These are phyloP conservation scores for Lepus townsendii DNA, from an alignment of 2,797 vertebrate species.

Conservation along the genomic window DNA sequence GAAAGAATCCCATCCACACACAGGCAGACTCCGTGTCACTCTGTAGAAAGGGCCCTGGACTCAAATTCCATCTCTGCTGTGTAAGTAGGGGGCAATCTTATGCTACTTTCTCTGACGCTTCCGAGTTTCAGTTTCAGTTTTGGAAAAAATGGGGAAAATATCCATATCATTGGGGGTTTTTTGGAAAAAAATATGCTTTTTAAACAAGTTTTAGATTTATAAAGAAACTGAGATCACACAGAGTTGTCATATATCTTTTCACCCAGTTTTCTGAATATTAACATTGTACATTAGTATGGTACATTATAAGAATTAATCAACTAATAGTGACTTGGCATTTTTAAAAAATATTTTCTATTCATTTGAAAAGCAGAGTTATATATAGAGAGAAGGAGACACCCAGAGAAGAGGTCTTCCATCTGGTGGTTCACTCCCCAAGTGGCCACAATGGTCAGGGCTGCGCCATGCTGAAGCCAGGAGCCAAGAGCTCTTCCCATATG, in stretches of 20 bases:
- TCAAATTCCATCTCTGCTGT: neutral
- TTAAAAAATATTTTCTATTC: neutral
- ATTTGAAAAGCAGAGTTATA: too few species aligned
- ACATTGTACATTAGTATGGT: neutral
- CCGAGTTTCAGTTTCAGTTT: neutral
- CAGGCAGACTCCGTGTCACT: neutral
- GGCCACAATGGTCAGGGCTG: too few species aligned
- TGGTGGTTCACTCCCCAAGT: too few species aligned
- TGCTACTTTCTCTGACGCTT: neutral
- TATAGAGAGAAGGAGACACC: too few species aligned
- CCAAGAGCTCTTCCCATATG: too few species aligned
- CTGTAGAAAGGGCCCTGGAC: neutral
- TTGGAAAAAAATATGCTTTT: neutral
- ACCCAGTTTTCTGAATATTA: neutral
- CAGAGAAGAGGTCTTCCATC: too few species aligned
- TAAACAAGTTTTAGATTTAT: conserved; percentile 30
- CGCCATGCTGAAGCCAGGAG: too few species aligned
- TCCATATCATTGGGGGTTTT: neutral
- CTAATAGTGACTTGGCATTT: neutral
- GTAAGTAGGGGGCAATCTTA: neutral
- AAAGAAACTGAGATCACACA: neutral
- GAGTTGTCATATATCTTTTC: neutral
- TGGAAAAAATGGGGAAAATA: conserved; percentile 1
- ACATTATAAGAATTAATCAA: neutral
- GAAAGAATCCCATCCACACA: neutral